These are phyloP conservation scores for Omphaloscelis lunosa DNA, from an alignment of 2,888 invertebrate species.

Conservation along the genomic window DNA sequence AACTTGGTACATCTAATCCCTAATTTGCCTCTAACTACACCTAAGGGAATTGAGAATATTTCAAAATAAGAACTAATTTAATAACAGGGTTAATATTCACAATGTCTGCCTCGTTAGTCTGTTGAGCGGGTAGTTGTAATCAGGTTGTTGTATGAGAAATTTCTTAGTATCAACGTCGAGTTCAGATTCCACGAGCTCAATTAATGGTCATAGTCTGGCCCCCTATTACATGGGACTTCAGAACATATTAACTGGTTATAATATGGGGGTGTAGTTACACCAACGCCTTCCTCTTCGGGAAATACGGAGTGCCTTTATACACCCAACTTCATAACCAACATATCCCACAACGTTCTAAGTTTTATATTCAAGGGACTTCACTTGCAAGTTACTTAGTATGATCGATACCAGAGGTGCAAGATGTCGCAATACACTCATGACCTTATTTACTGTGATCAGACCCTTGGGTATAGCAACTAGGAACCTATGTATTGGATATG, in stretches of 20 bases:
- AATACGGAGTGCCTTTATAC: too few relatives aligned
- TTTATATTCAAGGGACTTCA: not conserved
- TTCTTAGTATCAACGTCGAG: too few relatives aligned
- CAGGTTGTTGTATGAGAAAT: too few relatives aligned
- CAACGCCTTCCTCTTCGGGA: too few relatives aligned
- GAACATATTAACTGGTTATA: too few relatives aligned
- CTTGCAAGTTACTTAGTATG: constrained; percentile 29
- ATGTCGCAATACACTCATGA: constrained; percentile 22
- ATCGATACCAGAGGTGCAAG: constrained; percentile 45
- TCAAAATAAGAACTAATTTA: not conserved
- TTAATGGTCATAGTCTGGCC: too few relatives aligned
- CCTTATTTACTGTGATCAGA: constrained; percentile 40
- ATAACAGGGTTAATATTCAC: not conserved
- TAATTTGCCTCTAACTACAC: not conserved
- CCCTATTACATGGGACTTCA: too few relatives aligned
- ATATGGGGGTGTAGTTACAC: too few relatives aligned
- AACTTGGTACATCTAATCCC: constrained; percentile 4
- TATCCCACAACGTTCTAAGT: not conserved
- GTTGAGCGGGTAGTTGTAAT: too few relatives aligned
- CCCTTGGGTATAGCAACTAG: constrained; percentile 35
- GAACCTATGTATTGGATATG: constrained; percentile 41
- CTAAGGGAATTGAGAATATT: constrained; percentile 2
- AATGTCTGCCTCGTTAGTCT: not conserved
- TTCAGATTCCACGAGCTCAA: too few relatives aligned
- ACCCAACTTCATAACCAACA: constrained; percentile 3